A percentile compares a stretch with the other conserved stretches of the same genome.
Evolutionary conservation across 2,113 vertebrate genomes (phyloP).

Genomic region (Tragelaphus scriptus): DNA sequence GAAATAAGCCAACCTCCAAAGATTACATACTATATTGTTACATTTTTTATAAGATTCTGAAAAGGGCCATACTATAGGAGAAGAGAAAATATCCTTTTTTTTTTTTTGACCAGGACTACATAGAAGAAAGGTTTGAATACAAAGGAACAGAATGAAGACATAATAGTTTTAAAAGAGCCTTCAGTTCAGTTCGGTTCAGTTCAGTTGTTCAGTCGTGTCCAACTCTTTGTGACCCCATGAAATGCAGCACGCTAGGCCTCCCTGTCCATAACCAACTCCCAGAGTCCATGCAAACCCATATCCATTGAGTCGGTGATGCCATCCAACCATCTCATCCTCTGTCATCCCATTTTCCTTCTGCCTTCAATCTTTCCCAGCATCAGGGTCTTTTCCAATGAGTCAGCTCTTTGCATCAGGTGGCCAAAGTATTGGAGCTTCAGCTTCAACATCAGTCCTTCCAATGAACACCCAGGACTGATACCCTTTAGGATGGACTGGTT

Average conservation of each 20-base stretch:
- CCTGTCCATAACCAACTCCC: not conserved
- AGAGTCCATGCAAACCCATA: not conserved
- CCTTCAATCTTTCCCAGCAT: not conserved
- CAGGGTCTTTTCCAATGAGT: not conserved
- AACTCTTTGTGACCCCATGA: not conserved
- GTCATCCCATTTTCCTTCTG: rapidly evolving
- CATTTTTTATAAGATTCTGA: not conserved
- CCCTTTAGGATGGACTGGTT: not conserved
- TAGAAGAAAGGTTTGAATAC: not conserved
- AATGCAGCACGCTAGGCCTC: not conserved
- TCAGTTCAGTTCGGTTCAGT: not conserved
- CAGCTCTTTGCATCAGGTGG: not conserved
- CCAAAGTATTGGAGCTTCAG: not conserved
- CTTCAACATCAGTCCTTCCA: not conserved
- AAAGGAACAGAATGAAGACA: not conserved
- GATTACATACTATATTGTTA: not conserved
- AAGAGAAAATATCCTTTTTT: not conserved
- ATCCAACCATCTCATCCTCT: not conserved
- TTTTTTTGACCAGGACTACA: not conserved
- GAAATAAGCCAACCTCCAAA: not conserved
- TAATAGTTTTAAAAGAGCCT: not conserved
- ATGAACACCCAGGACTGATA: not conserved
- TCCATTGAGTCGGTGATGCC: not conserved
- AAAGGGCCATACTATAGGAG: not conserved
- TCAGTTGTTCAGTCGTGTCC: not conserved